Conservation (phyloP, 2,888 invertebrate genomes). For the Marronus borbonicus region DNA sequence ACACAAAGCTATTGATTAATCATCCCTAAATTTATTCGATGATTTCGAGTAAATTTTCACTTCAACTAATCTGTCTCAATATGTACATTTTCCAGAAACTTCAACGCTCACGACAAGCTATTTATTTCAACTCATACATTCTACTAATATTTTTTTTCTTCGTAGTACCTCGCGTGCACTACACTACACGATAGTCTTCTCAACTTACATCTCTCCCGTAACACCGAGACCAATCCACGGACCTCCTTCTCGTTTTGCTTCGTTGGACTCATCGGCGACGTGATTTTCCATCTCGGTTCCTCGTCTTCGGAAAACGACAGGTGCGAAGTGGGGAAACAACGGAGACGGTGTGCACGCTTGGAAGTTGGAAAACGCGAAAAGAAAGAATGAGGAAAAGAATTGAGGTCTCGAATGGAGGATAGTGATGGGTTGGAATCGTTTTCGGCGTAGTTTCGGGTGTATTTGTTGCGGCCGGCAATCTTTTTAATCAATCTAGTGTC, state of each 20-base stretch:
- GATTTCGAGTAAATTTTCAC: too few relatives aligned
- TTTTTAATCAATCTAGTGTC: constrained; percentile 35
- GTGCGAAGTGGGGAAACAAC: constrained; percentile 22
- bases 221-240: not conserved
- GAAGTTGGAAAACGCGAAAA: not conserved
- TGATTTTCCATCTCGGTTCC: not conserved
- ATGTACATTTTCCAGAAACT: not conserved
- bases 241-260: not conserved
- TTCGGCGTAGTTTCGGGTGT: constrained; percentile 20
- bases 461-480: constrained; percentile 30
- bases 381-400: not conserved
- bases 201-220: constrained; percentile 9
- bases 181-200: constrained; percentile 21
- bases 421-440: constrained; percentile 9
- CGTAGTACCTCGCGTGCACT: not conserved
- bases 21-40: too few relatives aligned
- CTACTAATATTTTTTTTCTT: constrained; percentile 13
- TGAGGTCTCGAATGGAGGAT: not conserved
- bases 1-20: too few relatives aligned
- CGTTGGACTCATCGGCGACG: not conserved
- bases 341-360: not conserved
- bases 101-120: constrained; percentile 26
- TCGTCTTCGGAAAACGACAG: constrained; percentile 23
- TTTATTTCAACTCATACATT: constrained; percentile 27
- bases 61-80: too few relatives aligned